These are phyloP conservation scores for Astur gentilis DNA, from an alignment of 2,113 vertebrate species.

Conservation along the genomic window DNA sequence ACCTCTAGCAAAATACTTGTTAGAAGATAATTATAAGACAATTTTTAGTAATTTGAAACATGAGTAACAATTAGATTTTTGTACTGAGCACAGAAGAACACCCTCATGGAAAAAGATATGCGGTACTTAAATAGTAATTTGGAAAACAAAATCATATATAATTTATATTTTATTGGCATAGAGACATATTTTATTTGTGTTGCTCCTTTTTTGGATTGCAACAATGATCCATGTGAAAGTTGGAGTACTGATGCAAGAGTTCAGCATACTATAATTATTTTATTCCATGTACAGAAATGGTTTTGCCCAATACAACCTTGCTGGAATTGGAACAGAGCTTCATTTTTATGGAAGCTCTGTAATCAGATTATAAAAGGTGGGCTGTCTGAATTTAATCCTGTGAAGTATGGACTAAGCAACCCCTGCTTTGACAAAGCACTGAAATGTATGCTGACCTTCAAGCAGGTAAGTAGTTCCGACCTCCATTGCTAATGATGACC, in stretches of 20 bases:
- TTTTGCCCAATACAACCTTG: neutral
- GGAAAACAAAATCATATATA: neutral
- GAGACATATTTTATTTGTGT: constrained; percentile 55
- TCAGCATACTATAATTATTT: neutral
- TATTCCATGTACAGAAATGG: neutral
- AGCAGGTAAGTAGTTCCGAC: neutral
- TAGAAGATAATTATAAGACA: constrained; percentile 16
- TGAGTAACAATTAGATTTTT: constrained; percentile 41
- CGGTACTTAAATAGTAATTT: neutral
- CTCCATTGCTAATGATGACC: neutral
- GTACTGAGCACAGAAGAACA: constrained; percentile 7
- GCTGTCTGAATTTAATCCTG: neutral
- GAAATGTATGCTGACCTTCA: neutral
- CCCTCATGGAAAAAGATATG: neutral
- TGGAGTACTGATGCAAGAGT: neutral
- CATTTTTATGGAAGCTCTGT: neutral
- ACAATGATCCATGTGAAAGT: neutral
- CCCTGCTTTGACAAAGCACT: neutral
- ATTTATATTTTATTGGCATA: neutral
- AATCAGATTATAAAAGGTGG: neutral
- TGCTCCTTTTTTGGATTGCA: neutral
- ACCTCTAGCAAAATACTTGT: neutral
- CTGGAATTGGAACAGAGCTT: neutral
- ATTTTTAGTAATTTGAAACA: constrained; percentile 45
- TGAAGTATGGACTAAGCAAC: neutral